Percentiles rank a stretch among this genome's conserved stretches.
phyloP scores from a whole-genome alignment of 2,113 vertebrate genomes.

The Pollachius pollachius region DNA sequence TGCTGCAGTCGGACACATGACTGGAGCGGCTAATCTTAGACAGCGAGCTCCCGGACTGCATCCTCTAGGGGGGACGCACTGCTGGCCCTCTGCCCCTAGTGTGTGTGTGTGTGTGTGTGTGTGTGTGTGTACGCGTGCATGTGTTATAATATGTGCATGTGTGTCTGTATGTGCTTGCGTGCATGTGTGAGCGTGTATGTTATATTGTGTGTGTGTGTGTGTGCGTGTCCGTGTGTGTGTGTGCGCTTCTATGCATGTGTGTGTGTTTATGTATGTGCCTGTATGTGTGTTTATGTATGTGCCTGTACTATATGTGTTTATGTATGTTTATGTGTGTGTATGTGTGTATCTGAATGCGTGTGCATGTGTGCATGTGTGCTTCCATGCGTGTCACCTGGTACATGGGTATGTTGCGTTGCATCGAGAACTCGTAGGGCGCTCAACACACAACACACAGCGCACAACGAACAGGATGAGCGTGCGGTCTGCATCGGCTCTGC shows the following conservation, averaged over 20 bases:
- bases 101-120: conserved; percentile 14
- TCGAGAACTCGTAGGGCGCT: too few relatives aligned
- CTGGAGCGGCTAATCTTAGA: conserved; percentile 61
- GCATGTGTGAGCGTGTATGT: not conserved
- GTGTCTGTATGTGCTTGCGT: not conserved
- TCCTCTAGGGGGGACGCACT: conserved; percentile 50
- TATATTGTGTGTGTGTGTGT: too few relatives aligned
- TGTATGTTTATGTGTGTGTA: not conserved
- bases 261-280: not conserved
- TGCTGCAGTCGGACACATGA: conserved; percentile 19
- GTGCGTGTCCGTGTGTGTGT: too few relatives aligned
- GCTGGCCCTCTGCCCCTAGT: conserved; percentile 45
- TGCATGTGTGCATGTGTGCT: too few relatives aligned
- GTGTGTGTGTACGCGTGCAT: not conserved
- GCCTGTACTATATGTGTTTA: not conserved
- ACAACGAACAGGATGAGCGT: not conserved
- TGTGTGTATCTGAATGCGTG: too few relatives aligned
- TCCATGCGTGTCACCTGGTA: not conserved
- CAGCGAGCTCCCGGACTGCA: conserved; percentile 40
- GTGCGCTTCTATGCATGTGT: too few relatives aligned
- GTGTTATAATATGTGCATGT: not conserved
- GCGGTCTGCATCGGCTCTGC: not conserved
- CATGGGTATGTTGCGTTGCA: too few relatives aligned
- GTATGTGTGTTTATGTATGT: too few relatives aligned
- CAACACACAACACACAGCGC: too few relatives aligned